Evolutionary conservation across 2,113 vertebrate species (phyloP), one percentile per base, ranked within the genome.

Genomic region (Gavia stellata): DNA sequence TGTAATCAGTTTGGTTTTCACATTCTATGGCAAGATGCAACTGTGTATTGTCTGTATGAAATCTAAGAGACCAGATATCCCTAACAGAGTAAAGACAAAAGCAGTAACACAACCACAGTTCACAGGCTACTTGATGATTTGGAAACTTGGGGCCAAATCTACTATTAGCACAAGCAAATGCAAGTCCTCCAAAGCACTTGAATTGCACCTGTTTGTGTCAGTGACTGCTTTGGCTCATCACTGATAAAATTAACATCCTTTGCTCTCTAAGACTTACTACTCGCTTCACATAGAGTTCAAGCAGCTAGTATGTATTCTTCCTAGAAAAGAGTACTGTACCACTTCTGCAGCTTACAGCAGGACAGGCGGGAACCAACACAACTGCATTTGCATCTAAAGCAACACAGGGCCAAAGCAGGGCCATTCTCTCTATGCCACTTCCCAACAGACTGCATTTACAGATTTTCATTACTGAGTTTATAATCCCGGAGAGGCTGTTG

Each of bases 151-250:
- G 34, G 23, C 40, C 77, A 96, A 72, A 88, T 17, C 49, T 59
- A 65, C 34, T 59, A 40, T 18, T 29, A 58, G 55, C 72, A 84
- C 21, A 65, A 20, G 3, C 52, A 59, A 72, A 71, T 20, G 8
- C 8, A 58, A 87, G 44, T 56, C 58, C 52, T 73, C 25, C 0
- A 0, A 75, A 75, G 45, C 2, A 1, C 9, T 1, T 6, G 17
- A 75, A 50, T 2, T 73, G 78, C 63, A 90, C 71, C 66, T 82
- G 83, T 8, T 75, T 61, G 9, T 68, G 68, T 68, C 62, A 84
- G 20, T 20, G 49, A 52, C 24, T 40, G 47, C 66, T 67, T 26
- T 75, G 42, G 44, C 56, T 56, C 20, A 29, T n/a, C 11, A 1
- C 34, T 49, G 63, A 42, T n/a, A 59, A 86, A 84, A 91, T 75